Conservation (phyloP, 2,888 invertebrate genomes). For the Eumacrocentrus americanus region DNA sequence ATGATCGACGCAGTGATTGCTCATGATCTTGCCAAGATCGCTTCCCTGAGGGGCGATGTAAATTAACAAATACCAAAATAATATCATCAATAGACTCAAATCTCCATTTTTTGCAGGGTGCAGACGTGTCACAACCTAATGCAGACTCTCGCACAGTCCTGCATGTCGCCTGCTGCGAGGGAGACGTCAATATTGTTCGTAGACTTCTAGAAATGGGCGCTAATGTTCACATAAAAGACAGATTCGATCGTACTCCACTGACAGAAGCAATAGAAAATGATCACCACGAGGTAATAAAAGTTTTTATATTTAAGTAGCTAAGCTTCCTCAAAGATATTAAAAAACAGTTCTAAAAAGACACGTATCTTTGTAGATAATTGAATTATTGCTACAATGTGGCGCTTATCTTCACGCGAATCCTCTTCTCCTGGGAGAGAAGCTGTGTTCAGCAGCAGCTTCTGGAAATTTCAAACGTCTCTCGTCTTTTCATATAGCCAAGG, state of each 20-base stretch:
- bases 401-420: constrained; percentile 72
- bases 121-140: constrained; percentile 75
- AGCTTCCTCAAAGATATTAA: background rate
- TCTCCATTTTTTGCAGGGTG: constrained; percentile 70
- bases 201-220: constrained; percentile 80
- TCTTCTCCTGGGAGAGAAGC: constrained; percentile 69
- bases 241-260: constrained; percentile 73
- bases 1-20: constrained; percentile 69
- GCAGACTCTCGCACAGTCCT: constrained; percentile 79
- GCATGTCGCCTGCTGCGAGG: constrained; percentile 79
- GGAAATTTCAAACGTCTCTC: constrained; percentile 67
- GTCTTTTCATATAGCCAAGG: constrained; percentile 72
- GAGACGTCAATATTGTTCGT: constrained; percentile 72
- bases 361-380: constrained; percentile 64
- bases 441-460: constrained; percentile 71
- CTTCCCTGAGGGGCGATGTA: constrained; percentile 59
- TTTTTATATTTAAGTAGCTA: background rate
- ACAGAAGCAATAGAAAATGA: constrained; percentile 73
- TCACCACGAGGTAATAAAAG: constrained; percentile 61
- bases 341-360: too few relatives aligned
- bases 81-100: background rate
- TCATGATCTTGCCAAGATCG: constrained; percentile 65
- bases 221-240: constrained; percentile 80
- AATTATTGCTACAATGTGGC: constrained; percentile 74
- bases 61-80: constrained; percentile 29